Evolutionary conservation across 2,797 vertebrate genomes (phyloP), one percentile per base, ranked within the genome.

Genomic region (Poeciliopsis turneri): DNA sequence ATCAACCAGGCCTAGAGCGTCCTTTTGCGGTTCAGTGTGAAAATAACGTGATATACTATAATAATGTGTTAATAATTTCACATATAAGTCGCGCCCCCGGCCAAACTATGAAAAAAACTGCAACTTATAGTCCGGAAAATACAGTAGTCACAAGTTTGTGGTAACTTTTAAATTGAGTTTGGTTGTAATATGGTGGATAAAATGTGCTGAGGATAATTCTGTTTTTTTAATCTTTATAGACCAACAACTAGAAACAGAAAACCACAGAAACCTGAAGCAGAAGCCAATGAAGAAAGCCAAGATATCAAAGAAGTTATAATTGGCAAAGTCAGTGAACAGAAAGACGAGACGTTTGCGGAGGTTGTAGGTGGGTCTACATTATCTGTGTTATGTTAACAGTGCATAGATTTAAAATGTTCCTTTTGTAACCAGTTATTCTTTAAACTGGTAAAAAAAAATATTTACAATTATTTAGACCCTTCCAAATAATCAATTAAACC

Each of bases 351-450:
- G 28, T 88, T 87, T 15, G 61, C 89, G 72, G 89, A 87, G 74
- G 89, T 90, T 77, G 89, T 91, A 53, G 91, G 92, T 94, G 72
- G 33, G 92, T 92, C 16, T 18, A 1, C 30, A 36, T 16, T 53
- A 10, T 49, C 46, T 28, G 51, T 57, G 36, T 39, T 57, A 74
- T 61, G 41, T 69, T 18, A 36, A 71, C 66, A 71, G 53, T 33
- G 20, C 11, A 53, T 73, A 25, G 8, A 68, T 10, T 68, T 68
- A 11, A 68, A 25, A 36, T 10, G 11, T 20, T 20, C 16, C 18
- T 46, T 46, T 46, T 43, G 13, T 46, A 45, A 45, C 43, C 0
- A 2, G 43, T 12, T 45, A 13, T 46, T 13, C 13, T 46, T 46
- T 46, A 46, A 46, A 46, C 45, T 2, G 3, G 45, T 13, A 23